phyloP scores from a whole-genome alignment of 2,113 vertebrate genomes.

The Panthera leo region DNA sequence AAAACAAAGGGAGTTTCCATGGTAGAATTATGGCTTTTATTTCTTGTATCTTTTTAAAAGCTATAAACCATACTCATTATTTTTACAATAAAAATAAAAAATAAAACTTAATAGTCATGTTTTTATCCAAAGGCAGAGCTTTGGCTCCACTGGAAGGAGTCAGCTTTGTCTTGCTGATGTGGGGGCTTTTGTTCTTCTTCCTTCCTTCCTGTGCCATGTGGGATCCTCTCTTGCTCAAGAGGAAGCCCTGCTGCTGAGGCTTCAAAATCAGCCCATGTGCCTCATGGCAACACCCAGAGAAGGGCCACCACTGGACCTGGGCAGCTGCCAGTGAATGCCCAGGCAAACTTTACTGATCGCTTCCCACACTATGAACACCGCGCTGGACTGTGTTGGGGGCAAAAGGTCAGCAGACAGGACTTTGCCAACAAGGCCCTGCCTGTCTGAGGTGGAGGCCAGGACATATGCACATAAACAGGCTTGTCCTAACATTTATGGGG shows the following conservation, averaged over 20 bases:
- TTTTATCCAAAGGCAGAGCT: background rate
- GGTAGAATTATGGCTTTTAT: background rate
- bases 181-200: background rate
- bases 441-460: background rate
- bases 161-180: background rate
- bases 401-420: background rate
- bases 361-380: background rate
- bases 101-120: background rate
- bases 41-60: background rate
- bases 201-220: background rate
- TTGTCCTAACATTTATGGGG: background rate
- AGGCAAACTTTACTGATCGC: background rate
- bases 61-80: background rate
- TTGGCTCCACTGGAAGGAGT: background rate
- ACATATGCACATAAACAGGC: background rate
- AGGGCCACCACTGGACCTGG: background rate
- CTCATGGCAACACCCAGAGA: background rate
- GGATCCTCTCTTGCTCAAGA: background rate
- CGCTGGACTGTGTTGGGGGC: too few relatives aligned
- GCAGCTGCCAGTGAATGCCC: background rate
- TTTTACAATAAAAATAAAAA: constrained; percentile 26
- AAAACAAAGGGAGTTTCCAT: background rate
- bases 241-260: background rate
- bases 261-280: background rate
- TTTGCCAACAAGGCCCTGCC: background rate